Evolutionary conservation across 1,140 invertebrate species (phyloP), one percentile per base, ranked within the genome.

Genomic region (Calliphora vicina): DNA sequence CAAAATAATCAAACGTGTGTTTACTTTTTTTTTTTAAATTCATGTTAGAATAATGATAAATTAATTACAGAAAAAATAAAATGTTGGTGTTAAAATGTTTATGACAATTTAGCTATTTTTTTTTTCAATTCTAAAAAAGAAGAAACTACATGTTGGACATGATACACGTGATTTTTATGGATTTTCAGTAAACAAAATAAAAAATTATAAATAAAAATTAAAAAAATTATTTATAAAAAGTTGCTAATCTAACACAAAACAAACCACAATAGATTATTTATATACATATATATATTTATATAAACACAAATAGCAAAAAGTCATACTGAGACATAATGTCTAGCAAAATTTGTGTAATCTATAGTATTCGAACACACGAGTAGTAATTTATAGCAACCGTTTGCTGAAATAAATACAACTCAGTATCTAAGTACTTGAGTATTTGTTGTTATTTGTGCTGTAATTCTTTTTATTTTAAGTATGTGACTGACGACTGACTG

Each of bases 21-120:
- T 17, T 57, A 17, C 50, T n/a, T 57, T 57, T 57, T 17, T n/a
- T n/a, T n/a, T n/a, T n/a, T n/a, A n/a, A 6, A n/a, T 67, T 23
- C 23, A 10, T 10, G 8, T 6, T 23, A 20, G n/a, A 17, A 6
- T 78, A 43, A 78, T 45, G 74, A 78, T 78, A 78, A 78, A 43
- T 78, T 78, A 78, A 78, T 78, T 78, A 78, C 74, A 45, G 17
- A n/a, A 57, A 57, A n/a, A n/a, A 57, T n/a, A 57, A 57, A 17
- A 76, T 23, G 25, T 45, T 78, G 74, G 74, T 78, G 74, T 78
- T 78, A 78, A 45, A 78, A 78, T 67, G 6, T 78, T 78, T 78
- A 78, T 78, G 74, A 78, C 74, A 78, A 78, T 43, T 78, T 45
- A 43, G 27, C 72, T 29, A 17, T 5, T 20, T 72, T 57, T 57